phyloP scores from a whole-genome alignment of 1,140 invertebrate species.

The Meloidogyne chitwoodi region DNA sequence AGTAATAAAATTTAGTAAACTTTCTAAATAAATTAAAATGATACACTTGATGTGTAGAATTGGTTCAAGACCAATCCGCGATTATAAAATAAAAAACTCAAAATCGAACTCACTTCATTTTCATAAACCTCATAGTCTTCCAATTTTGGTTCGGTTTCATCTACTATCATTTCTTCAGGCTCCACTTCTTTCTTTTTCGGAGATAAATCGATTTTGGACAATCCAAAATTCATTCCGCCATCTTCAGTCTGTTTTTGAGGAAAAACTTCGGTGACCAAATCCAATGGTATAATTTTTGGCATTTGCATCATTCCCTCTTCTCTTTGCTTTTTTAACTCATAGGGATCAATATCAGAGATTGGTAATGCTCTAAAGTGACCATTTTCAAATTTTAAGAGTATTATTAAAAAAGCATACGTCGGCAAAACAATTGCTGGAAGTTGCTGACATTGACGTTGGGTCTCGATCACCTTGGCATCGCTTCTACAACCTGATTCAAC shows the following conservation, averaged over 20 bases:
- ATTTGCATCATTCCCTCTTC: neutral
- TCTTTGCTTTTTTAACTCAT: slow-evolving; percentile 7
- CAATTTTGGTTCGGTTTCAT: neutral
- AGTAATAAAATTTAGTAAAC: neutral
- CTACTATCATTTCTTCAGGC: neutral
- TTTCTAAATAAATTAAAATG: too few species aligned
- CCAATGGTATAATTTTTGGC: slow-evolving; percentile 4
- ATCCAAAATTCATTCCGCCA: neutral
- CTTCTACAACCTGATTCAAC: slow-evolving; percentile 4
- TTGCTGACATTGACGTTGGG: neutral
- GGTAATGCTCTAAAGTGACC: neutral
- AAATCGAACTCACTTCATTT: neutral
- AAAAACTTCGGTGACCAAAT: neutral
- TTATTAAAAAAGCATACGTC: neutral
- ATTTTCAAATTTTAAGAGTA: neutral
- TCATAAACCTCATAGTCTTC: neutral
- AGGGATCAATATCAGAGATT: slow-evolving; percentile 2
- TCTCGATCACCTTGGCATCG: neutral
- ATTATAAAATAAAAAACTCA: neutral
- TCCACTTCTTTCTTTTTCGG: neutral
- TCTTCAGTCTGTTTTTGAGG: neutral
- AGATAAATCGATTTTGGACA: neutral
- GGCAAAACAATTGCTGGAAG: slow-evolving; percentile 6
- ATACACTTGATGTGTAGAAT: too few species aligned
- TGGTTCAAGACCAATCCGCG: too few species aligned